Conservation (phyloP, 1,140 invertebrate species). For the Drosophila sulfurigaster region DNA sequence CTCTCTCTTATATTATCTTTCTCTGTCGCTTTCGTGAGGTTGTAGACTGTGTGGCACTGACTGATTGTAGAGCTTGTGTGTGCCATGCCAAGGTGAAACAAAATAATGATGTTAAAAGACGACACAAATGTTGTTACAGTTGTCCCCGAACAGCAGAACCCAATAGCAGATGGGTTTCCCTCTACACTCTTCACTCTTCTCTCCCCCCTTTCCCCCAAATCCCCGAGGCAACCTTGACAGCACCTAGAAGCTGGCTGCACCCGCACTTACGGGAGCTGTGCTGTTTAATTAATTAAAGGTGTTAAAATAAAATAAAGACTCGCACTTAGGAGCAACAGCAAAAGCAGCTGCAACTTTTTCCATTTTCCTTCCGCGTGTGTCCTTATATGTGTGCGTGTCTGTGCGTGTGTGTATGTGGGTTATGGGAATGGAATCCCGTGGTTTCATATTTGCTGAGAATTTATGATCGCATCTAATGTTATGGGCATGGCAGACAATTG, state of each 20-base stretch:
- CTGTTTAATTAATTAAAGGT: conserved; percentile 81
- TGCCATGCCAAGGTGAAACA: conserved; percentile 35
- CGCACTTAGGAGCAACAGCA: conserved; percentile 55
- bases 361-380: conserved; percentile 25
- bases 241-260: conserved; percentile 41
- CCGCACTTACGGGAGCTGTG: conserved; percentile 67
- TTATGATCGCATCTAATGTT: conserved; percentile 28
- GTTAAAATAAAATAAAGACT: conserved; percentile 71
- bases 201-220: background rate
- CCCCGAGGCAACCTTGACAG: conserved; percentile 14
- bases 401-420: background rate
- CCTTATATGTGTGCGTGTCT: background rate
- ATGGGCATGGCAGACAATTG: background rate
- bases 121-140: conserved; percentile 40
- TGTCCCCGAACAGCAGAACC: conserved; percentile 24
- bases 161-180: conserved; percentile 1
- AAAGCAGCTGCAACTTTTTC: conserved; percentile 4
- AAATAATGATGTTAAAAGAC: conserved; percentile 62
- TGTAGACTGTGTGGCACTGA: conserved; percentile 26
- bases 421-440: background rate
- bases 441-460: conserved; percentile 32
- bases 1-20: background rate
- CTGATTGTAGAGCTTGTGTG: conserved; percentile 44
- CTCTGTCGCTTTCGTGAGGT: background rate
- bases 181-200: background rate